These are phyloP conservation scores for Astatotilapia flaviijosephi DNA, from an alignment of 2,113 vertebrate genomes.

Conservation along the genomic window DNA sequence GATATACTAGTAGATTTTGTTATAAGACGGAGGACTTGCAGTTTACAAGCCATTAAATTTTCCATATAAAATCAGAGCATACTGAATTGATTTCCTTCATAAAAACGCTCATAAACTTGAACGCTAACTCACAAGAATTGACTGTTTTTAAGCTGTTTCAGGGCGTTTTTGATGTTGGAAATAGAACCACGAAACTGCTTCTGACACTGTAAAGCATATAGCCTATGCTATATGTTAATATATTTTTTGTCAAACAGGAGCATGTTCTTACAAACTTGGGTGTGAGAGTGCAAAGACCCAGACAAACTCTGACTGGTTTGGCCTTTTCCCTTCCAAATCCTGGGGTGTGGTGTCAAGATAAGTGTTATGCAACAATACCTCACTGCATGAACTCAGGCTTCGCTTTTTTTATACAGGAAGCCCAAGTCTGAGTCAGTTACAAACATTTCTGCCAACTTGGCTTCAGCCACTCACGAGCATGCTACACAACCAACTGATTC, in stretches of 20 bases:
- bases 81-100: constrained; percentile 36
- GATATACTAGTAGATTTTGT: background rate
- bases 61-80: constrained; percentile 37
- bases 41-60: constrained; percentile 32
- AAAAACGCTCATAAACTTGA: constrained; percentile 10
- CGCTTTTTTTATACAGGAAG: constrained; percentile 62
- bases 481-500: constrained; percentile 22
- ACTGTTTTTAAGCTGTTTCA: background rate
- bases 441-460: constrained; percentile 37
- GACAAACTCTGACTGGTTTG: constrained; percentile 41
- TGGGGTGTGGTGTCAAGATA: constrained; percentile 66
- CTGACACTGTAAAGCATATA: background rate
- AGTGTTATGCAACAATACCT: constrained; percentile 64
- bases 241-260: background rate
- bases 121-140: background rate
- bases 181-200: background rate
- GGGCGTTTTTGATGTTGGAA: background rate
- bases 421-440: constrained; percentile 57
- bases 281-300: constrained; percentile 1
- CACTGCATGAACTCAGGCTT: constrained; percentile 51
- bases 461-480: constrained; percentile 25
- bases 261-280: background rate
- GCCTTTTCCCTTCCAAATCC: constrained; percentile 39
- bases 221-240: background rate
- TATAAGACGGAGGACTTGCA: background rate